phyloP scores from a whole-genome alignment of 1,140 invertebrate genomes.

The Drosophila sp. region DNA sequence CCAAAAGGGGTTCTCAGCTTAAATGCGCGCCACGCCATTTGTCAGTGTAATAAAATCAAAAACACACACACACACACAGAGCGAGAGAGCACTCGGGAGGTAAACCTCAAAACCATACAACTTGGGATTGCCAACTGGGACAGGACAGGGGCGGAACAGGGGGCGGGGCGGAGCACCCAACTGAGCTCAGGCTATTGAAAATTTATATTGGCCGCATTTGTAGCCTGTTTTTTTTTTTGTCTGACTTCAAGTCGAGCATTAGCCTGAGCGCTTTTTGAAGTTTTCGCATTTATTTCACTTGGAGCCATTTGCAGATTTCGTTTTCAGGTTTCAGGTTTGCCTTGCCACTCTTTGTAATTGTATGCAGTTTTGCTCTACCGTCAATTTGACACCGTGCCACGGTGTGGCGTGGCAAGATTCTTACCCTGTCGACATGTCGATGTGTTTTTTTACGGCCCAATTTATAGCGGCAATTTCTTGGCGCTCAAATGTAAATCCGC shows the following conservation, averaged over 20 bases:
- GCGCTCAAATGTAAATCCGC: conserved; percentile 76
- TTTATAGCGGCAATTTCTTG: conserved; percentile 78
- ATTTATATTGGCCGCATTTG: conserved; percentile 81
- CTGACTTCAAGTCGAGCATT: conserved; percentile 47
- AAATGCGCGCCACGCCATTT: conserved; percentile 80
- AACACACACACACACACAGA: conserved; percentile 58
- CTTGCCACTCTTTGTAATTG: conserved; percentile 74
- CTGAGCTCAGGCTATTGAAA: conserved; percentile 58
- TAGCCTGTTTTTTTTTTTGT: conserved; percentile 36
- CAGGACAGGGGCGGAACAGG: conserved; percentile 4
- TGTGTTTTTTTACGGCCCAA: conserved; percentile 76
- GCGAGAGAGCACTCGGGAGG: conserved; percentile 20
- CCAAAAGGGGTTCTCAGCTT: conserved; percentile 71
- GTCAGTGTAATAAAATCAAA: conserved; percentile 83
- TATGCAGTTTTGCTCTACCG: conserved; percentile 72
- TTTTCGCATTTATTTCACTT: conserved; percentile 79
- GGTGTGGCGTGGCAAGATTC: neutral
- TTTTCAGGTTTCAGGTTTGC: neutral
- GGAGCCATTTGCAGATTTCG: conserved; percentile 47
- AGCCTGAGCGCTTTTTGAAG: conserved; percentile 78
- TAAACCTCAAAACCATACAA: conserved; percentile 47
- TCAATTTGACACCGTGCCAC: conserved; percentile 50
- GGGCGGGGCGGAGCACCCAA: conserved; percentile 12
- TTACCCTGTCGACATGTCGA: conserved; percentile 40
- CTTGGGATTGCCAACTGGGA: conserved; percentile 32